Evolutionary conservation across 1,140 invertebrate species (phyloP), one percentile per base, ranked within the genome.

Genomic region (Lysiphlebus fabarum): DNA sequence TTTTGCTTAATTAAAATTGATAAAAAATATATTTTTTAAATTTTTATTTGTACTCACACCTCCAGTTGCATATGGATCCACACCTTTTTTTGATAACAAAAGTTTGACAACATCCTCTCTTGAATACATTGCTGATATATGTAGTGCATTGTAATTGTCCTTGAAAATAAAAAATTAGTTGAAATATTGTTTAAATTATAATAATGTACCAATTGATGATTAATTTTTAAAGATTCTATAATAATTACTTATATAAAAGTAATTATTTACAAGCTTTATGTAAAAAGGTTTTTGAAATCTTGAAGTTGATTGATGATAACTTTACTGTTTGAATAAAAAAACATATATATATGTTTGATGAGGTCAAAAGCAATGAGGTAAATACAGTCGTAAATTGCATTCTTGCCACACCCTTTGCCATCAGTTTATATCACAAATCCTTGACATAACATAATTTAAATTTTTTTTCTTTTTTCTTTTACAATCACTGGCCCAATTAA

Each of bases 41-140:
- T 48, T 43, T 57, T 58, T 54, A 17, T 55, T n/a, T 53, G 17
- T 33, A 87, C 90, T 87, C 84, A 98, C 95, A 76, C 94, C 94
- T 72, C 94, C 95, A 7, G 91, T 87, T 33, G 92, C 88, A 70
- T 91, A 92, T 33, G 93, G 87, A 81, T 98, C 95, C 4, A 96
- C 89, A 11, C 90, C 93, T 74, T 90, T 88, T 76, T 93, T 93
- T 43, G 87, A 86, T 47, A 98, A 79, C 7, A 98, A 82, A 36
- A 95, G 80, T 71, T 95, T 93, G 70, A 98, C 90, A 53, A 96
- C 92, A 75, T 99, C 96, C 78, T 98, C 95, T 68, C 94, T 86
- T 17, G 92, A 94, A 76, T 93, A 91, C 85, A 93, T 90, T 36
- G 94, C 90, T 12, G 95, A 92, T 74, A 95, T 90, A 78, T 97